Conservation (phyloP, 2,888 invertebrate genomes). For the Zelleria hepariella region DNA sequence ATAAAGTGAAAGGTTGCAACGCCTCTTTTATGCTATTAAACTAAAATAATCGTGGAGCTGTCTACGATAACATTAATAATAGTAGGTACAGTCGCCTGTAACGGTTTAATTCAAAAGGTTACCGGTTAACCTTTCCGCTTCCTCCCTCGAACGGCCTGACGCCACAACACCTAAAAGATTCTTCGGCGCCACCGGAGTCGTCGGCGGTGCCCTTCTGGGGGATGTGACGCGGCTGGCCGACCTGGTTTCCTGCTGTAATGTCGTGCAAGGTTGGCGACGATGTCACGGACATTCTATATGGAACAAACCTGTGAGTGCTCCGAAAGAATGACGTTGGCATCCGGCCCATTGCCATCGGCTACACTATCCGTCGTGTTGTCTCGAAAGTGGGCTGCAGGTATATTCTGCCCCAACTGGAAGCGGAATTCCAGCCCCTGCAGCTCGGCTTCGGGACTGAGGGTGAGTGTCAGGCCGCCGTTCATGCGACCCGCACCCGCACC, state of each 20-base stretch:
- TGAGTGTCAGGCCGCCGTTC: background rate
- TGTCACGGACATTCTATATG: too few species aligned
- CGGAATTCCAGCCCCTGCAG: background rate
- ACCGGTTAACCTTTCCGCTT: too few species aligned
- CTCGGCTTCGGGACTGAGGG: background rate
- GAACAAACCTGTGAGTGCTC: slow-evolving; percentile 1
- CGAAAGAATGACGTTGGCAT: background rate
- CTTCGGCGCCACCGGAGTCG: slow-evolving; percentile 1
- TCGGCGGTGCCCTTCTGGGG: background rate
- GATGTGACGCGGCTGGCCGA: background rate
- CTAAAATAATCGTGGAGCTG: too few species aligned
- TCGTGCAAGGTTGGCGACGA: background rate
- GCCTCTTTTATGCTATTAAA: too few species aligned
- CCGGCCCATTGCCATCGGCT: slow-evolving; percentile 1
- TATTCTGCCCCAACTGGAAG: background rate
- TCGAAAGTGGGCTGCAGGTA: background rate
- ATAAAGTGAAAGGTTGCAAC: too few species aligned
- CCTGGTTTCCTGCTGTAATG: slow-evolving; percentile 2
- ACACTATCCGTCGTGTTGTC: background rate
- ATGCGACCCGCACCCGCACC: background rate
- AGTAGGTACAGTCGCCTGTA: too few species aligned
- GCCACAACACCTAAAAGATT: slow-evolving; percentile 4
- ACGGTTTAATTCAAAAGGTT: too few species aligned
- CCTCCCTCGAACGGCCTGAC: slow-evolving; percentile 5
- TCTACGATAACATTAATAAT: too few species aligned